Percentiles rank a stretch among this genome's conserved stretches.
These are phyloP conservation scores for Drosophila cracens DNA, from an alignment of 2,888 invertebrate genomes.

Conservation along the genomic window DNA sequence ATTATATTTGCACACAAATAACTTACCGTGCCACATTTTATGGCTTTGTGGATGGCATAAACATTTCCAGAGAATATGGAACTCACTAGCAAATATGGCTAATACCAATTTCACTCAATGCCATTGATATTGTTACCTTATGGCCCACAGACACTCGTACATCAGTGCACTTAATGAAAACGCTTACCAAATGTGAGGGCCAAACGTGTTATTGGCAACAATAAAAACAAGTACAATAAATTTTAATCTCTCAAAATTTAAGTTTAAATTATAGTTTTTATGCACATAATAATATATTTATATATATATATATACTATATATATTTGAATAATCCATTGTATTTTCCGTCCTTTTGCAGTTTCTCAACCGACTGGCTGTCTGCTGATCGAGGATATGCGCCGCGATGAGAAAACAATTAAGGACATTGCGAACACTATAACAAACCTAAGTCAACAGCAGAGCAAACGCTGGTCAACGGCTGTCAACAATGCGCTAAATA, in stretches of 20 bases:
- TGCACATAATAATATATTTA: neutral
- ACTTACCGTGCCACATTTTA: conserved; percentile 62
- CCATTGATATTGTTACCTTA: conserved; percentile 49
- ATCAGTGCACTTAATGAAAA: conserved; percentile 49
- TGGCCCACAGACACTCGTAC: conserved; percentile 37
- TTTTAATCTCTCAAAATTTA: neutral
- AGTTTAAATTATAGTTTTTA: neutral
- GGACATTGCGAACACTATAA: conserved; percentile 93
- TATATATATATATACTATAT: too few species aligned
- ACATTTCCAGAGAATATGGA: conserved; percentile 36
- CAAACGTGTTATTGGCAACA: neutral
- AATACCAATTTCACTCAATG: conserved; percentile 43
- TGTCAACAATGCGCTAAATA: conserved; percentile 83
- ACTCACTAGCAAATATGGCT: conserved; percentile 6
- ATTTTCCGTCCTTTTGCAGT: conserved; percentile 53
- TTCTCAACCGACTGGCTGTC: conserved; percentile 79
- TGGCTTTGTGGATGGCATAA: conserved; percentile 55
- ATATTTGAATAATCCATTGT: neutral
- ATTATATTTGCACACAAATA: conserved; percentile 74
- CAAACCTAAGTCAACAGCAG: conserved; percentile 87
- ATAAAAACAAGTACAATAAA: neutral
- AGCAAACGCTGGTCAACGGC: conserved; percentile 86
- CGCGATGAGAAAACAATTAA: conserved; percentile 91
- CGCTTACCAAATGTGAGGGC: conserved; percentile 23
- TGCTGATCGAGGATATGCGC: conserved; percentile 85